Base-by-base conservation (phyloP, 2,888 invertebrate genomes). In the Ashinkailepas kermadecensis region DNA sequence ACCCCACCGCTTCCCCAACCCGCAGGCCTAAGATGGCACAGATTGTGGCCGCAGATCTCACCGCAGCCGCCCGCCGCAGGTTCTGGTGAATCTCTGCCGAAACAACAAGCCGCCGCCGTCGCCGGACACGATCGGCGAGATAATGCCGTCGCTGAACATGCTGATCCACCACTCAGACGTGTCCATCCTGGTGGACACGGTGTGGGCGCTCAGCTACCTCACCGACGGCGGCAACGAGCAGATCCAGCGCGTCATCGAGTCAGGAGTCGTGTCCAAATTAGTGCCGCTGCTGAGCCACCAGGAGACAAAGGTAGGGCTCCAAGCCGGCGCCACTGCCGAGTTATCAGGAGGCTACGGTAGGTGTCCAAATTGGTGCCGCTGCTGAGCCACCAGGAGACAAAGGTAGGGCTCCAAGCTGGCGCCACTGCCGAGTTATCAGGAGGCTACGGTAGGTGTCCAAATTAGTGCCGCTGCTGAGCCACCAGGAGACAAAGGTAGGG, bases 211-310 rank as follows among this genome's bases (percentile, higher is more conserved):
- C 86, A 98, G 98, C 87, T 99, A 99, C 89, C 89, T 99, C 86
- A 98, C 98, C 81, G 98, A 99, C 86, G 97, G 96, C 81, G 98
- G 98, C 74, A 98, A 98, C 86, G 96, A 97, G 85, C 97, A 97
- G 89, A 98, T 99, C 85, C 97, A 97, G 89, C 93, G 96, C 93
- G 96, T 97, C 6, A 96, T 97, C 84, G 96, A 97, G 86, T 95
- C 95, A 83, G 95, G 94, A 81, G 95, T 98, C 23, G 97, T 99
- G 81, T 96, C 97, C 54, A 93, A 93, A 87, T 90, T 99, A 85
- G 96, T 99, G 86, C 97, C 98, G 0, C 90, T 99, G 82, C 91
- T 99, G n/a, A 95, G 96, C 84, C 97, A 99, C 89, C 93, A 93
- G 87, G 97, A 98, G 88, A 93, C 93, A 81, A 95, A 95, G 90